Conservation (phyloP, 2,113 vertebrate species). For the Notiomystis cincta region DNA sequence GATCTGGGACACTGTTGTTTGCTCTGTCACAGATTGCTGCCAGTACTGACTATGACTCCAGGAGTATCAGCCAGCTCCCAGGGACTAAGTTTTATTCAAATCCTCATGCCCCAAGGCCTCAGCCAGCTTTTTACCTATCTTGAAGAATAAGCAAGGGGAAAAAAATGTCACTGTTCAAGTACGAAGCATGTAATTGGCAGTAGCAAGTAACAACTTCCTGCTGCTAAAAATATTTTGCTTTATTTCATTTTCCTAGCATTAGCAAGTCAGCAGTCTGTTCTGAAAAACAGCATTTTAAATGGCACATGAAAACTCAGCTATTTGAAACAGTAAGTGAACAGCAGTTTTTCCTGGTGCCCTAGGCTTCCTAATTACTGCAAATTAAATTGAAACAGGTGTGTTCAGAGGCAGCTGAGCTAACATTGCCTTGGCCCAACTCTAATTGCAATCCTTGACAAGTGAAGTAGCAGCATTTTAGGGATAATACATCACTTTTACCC, state of each 20-base stretch:
- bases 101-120: background rate
- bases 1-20: constrained; percentile 41
- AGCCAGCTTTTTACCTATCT: constrained; percentile 59
- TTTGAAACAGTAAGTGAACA: constrained; percentile 24
- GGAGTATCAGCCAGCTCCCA: background rate
- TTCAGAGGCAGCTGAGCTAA: constrained; percentile 54
- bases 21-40: constrained; percentile 32
- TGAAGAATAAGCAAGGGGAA: constrained; percentile 26
- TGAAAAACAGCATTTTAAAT: constrained; percentile 60
- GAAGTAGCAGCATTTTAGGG: background rate
- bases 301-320: constrained; percentile 48
- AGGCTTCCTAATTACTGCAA: constrained; percentile 35
- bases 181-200: constrained; percentile 62
- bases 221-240: constrained; percentile 65
- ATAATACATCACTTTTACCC: background rate
- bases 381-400: constrained; percentile 62
- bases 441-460: constrained; percentile 15
- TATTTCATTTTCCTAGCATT: constrained; percentile 63
- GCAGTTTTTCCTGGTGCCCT: constrained; percentile 2
- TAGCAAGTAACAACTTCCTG: constrained; percentile 68
- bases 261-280: constrained; percentile 61
- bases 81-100: background rate
- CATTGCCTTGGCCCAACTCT: constrained; percentile 3
- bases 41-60: constrained; percentile 6
- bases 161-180: constrained; percentile 38